Percentiles rank a stretch among this genome's conserved stretches.
phyloP scores from a whole-genome alignment of 2,888 invertebrate genomes.

The Orthonychiurus folsomi region DNA sequence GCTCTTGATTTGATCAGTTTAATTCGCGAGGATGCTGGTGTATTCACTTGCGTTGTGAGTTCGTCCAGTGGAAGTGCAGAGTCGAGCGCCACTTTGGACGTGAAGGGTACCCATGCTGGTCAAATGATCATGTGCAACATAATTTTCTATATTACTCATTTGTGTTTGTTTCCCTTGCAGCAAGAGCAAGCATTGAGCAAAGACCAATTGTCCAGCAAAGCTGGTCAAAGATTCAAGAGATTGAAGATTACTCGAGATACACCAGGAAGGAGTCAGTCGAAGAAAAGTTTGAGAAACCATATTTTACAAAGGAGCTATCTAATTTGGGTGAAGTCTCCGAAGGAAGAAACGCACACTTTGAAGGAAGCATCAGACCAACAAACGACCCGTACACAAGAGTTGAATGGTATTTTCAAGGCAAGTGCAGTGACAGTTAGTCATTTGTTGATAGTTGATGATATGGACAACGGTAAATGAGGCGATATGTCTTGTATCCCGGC shows the following conservation, averaged over 20 bases:
- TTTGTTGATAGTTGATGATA: not conserved
- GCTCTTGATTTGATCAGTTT: constrained; percentile 83
- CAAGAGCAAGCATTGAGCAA: constrained; percentile 51
- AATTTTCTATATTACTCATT: constrained; percentile 8
- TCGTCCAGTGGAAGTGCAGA: constrained; percentile 80
- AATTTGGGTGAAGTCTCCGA: constrained; percentile 79
- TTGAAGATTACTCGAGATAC: constrained; percentile 77
- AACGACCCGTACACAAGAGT: constrained; percentile 89
- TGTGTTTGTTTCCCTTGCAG: constrained; percentile 21
- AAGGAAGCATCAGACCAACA: constrained; percentile 83
- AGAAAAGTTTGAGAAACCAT: constrained; percentile 63
- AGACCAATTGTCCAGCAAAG: constrained; percentile 84
- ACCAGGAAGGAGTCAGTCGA: constrained; percentile 71
- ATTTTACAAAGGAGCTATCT: constrained; percentile 77
- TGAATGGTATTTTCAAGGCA: constrained; percentile 79
- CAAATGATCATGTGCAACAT: not conserved
- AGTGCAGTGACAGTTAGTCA: not conserved
- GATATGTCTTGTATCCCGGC: too few species aligned
- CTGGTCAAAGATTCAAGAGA: constrained; percentile 77
- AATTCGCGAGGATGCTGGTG: constrained; percentile 75
- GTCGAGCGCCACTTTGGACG: constrained; percentile 70
- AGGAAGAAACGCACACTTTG: constrained; percentile 85
- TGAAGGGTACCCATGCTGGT: constrained; percentile 51
- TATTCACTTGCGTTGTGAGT: constrained; percentile 78
- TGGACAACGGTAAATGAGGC: too few species aligned